Evolutionary conservation across 1,140 invertebrate genomes (phyloP).

Genomic region (Sinonovacula constricta): DNA sequence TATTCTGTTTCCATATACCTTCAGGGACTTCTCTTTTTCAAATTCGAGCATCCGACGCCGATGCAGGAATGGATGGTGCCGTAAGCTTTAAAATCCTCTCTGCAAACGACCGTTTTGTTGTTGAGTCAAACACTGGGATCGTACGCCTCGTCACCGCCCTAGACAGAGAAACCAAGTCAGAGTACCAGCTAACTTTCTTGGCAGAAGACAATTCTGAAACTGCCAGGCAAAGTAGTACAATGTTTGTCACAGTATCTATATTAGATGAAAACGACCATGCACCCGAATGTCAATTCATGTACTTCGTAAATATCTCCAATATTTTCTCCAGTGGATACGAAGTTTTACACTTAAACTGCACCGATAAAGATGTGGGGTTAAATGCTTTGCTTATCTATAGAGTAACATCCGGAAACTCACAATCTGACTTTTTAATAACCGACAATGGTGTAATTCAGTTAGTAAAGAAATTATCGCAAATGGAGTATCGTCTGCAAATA

Average conservation of each 20-base stretch:
- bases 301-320: constrained; percentile 1
- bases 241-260: constrained; percentile 5
- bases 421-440: constrained; percentile 36
- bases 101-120: constrained; percentile 15
- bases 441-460: constrained; percentile 15
- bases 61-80: constrained; percentile 20
- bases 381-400: constrained; percentile 27
- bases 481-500: constrained; percentile 31
- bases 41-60: constrained; percentile 24
- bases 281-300: constrained; percentile 25
- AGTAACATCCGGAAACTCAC: constrained; percentile 32
- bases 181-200: constrained; percentile 4
- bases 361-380: constrained; percentile 18
- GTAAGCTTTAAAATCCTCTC: constrained; percentile 6
- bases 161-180: constrained; percentile 28
- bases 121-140: constrained; percentile 43
- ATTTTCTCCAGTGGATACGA: constrained; percentile 29
- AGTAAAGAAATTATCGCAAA: constrained; percentile 13
- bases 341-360: constrained; percentile 12
- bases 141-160: constrained; percentile 13
- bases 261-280: constrained; percentile 34
- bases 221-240: constrained; percentile 3
- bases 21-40: constrained; percentile 30
- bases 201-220: constrained; percentile 36
- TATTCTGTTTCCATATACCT: not conserved